phyloP scores from a whole-genome alignment of 2,797 vertebrate species.

The Cyclura pinguis region DNA sequence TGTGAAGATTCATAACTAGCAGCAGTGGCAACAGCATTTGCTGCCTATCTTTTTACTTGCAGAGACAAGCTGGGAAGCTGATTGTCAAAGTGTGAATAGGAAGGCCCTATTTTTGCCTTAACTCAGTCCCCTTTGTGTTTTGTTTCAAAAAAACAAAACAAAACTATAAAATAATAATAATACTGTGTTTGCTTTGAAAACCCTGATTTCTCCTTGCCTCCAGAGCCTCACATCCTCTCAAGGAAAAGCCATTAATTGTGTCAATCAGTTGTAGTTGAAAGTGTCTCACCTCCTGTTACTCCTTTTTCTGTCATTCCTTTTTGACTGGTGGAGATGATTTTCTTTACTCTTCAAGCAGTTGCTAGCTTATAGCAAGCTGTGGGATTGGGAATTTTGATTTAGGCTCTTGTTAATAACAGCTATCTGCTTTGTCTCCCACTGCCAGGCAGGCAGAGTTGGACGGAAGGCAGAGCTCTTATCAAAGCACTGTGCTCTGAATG shows the following conservation, averaged over 20 bases:
- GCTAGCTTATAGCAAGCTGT: conserved; percentile 12
- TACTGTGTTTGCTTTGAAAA: neutral
- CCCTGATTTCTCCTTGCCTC: neutral
- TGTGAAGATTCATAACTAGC: neutral
- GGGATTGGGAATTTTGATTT: conserved; percentile 36
- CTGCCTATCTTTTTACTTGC: no score
- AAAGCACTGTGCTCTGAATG: conserved; percentile 31
- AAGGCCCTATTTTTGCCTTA: neutral
- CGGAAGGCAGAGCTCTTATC: neutral
- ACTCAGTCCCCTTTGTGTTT: neutral
- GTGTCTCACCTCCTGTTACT: neutral
- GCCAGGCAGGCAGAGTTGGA: neutral
- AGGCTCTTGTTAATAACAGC: conserved; percentile 48
- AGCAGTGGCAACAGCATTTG: neutral
- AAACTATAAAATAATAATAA: neutral
- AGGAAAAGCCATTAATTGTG: neutral
- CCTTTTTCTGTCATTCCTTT: conserved; percentile 5
- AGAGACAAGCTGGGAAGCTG: neutral
- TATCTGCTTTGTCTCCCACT: conserved; percentile 33
- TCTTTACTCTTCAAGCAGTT: neutral
- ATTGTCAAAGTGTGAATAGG: neutral
- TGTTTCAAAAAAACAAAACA: neutral
- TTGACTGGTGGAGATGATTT: conserved; percentile 4
- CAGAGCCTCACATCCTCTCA: neutral
- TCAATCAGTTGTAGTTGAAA: neutral